Base-by-base conservation (phyloP, 1,140 invertebrate species). In the Stegodyphus mimosarum region DNA sequence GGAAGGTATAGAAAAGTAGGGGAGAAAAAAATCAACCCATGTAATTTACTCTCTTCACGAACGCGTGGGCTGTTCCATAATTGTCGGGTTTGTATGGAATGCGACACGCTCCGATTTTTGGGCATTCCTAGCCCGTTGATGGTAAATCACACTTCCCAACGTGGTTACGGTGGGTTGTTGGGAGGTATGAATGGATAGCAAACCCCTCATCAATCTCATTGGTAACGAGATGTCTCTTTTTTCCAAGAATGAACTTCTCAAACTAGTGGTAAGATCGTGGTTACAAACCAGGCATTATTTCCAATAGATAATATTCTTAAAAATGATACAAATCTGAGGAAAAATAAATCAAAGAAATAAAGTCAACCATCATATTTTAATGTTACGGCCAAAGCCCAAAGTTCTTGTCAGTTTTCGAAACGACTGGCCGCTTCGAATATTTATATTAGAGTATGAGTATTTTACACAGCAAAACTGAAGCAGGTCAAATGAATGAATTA, bases 151-250 rank as follows among this genome's bases (percentile, higher is more conserved):
- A 83, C 80, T 83, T 81, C 33, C 71, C 9, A 15, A 9, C 9
- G 55, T 69, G 52, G 63, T 53, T 17, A n/a, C 33, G 6, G 33
- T 71, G 7, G 10, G 33, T 71, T 71, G 9, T 11, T 33, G 33
- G 33, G 33, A 33, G 33, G 33, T 33, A 33, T 33, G 33, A 60
- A 55, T 74, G 72, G 53, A 50, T 64, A 60, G 7, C 66, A 33
- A 15, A 66, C 74, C 63, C 13, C 63, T 72, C 78, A 81, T 81
- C 78, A 71, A 81, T 81, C 78, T 72, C 70, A 51, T 6, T 51
- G 15, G 67, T 81, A 81, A 81, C 78, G 48, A 81, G 78, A 72
- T 72, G 78, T 81, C 78, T 72, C 48, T 81, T 67, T 81, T 81
- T 72, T 63, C 60, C 33, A 33, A 33, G 33, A 33, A 33, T 33